phyloP scores from a whole-genome alignment of 2,113 vertebrate species.

The Scartelaos histophorus region DNA sequence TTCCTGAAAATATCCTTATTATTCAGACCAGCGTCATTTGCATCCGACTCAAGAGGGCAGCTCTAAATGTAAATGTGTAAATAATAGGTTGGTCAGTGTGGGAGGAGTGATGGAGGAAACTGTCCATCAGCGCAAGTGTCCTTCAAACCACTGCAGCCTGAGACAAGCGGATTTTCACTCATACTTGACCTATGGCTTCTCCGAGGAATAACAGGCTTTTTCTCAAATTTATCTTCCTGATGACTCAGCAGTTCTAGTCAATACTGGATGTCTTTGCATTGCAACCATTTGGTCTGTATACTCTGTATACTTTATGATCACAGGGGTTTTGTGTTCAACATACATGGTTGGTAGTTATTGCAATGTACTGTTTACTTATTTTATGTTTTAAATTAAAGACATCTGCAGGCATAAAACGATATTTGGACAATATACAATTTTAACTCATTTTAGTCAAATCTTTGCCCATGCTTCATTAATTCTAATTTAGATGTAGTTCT shows the following conservation, averaged over 20 bases:
- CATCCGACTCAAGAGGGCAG: not conserved
- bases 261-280: slow-evolving; percentile 13
- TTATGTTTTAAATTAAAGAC: not conserved
- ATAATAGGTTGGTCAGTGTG: slow-evolving; percentile 2
- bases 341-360: no score
- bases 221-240: slow-evolving; percentile 35
- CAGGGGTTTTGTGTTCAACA: not conserved
- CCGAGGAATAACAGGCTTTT: slow-evolving; percentile 21
- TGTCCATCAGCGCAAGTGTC: slow-evolving; percentile 42
- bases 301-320: not conserved
- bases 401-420: not conserved
- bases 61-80: slow-evolving; percentile 24
- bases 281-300: not conserved
- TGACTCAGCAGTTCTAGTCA: slow-evolving; percentile 19
- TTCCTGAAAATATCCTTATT: slow-evolving; percentile 37
- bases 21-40: slow-evolving; percentile 31
- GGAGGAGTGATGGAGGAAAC: slow-evolving; percentile 10
- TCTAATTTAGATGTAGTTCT: no score
- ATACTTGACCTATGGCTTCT: slow-evolving; percentile 42
- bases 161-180: not conserved
- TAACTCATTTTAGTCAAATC: no score
- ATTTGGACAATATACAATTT: not conserved
- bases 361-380: not conserved
- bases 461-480: no score
- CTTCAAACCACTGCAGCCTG: slow-evolving; percentile 37